These are phyloP conservation scores for Tipula confusa DNA, from an alignment of 2,888 invertebrate genomes.

Conservation along the genomic window DNA sequence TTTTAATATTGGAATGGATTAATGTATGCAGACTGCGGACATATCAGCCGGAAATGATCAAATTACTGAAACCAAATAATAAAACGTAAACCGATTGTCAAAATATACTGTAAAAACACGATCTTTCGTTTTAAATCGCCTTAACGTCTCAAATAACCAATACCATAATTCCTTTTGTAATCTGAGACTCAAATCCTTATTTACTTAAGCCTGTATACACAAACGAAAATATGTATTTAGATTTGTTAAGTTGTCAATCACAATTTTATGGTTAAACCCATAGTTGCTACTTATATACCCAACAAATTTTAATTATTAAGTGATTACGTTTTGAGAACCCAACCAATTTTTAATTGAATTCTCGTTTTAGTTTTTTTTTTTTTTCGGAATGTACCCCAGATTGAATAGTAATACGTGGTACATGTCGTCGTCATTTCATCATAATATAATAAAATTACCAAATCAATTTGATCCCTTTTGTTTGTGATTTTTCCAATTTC, in stretches of 20 bases:
- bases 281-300: not conserved
- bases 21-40: not conserved
- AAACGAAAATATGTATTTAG: not conserved
- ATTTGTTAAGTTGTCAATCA: not conserved
- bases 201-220: not conserved
- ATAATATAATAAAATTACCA: not conserved
- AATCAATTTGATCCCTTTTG: conserved; percentile 12
- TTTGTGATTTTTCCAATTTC: conserved; percentile 12
- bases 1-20: not conserved
- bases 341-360: not conserved
- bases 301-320: not conserved
- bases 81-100: not conserved
- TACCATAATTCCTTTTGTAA: conserved; percentile 16
- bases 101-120: not conserved
- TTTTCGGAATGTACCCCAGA: not conserved
- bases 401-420: not conserved
- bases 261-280: not conserved
- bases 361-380: not conserved
- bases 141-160: not conserved
- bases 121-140: not conserved
- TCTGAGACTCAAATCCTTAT: not conserved
- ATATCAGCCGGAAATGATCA: not conserved
- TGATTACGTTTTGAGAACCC: not conserved
- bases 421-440: not conserved
- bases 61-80: not conserved